Conservation (phyloP, 1,140 invertebrate species). For the Papilio glaucus region DNA sequence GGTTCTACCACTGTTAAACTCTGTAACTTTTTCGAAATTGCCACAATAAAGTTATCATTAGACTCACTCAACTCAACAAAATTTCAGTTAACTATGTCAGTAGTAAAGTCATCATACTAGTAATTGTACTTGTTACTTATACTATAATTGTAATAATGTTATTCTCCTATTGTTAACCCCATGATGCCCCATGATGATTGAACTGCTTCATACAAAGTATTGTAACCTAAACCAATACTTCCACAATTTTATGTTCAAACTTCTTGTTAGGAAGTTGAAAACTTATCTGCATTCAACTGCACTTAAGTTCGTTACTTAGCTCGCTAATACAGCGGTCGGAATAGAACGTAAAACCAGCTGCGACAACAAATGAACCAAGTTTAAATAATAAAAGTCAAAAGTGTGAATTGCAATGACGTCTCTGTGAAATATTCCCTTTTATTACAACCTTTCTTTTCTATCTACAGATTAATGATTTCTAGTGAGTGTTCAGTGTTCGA, state of each 20-base stretch:
- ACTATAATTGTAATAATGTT: too few relatives aligned
- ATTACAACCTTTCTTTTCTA: too few relatives aligned
- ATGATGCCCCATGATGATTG: background rate
- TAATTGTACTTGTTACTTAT: too few relatives aligned
- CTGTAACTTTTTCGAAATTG: too few relatives aligned
- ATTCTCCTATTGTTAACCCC: background rate
- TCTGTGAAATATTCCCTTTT: background rate
- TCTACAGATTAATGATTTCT: too few relatives aligned
- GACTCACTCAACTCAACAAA: too few relatives aligned
- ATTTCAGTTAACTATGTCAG: too few relatives aligned
- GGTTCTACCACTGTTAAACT: too few relatives aligned
- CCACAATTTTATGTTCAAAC: constrained; percentile 25
- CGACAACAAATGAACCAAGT: constrained; percentile 32
- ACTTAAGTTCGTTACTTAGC: constrained; percentile 37
- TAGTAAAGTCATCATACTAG: too few relatives aligned
- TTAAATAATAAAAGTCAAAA: constrained; percentile 34
- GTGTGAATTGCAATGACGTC: constrained; percentile 5
- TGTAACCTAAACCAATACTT: constrained; percentile 15
- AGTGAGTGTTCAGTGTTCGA: too few relatives aligned
- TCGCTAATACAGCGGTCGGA: constrained; percentile 28
- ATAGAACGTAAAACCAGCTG: constrained; percentile 32
- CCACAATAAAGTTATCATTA: too few relatives aligned
- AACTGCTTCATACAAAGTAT: background rate
- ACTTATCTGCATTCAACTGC: constrained; percentile 36
- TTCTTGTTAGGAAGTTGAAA: constrained; percentile 33